phyloP scores from a whole-genome alignment of 2,888 invertebrate species.

The Amblyjoppa fuscipennis region DNA sequence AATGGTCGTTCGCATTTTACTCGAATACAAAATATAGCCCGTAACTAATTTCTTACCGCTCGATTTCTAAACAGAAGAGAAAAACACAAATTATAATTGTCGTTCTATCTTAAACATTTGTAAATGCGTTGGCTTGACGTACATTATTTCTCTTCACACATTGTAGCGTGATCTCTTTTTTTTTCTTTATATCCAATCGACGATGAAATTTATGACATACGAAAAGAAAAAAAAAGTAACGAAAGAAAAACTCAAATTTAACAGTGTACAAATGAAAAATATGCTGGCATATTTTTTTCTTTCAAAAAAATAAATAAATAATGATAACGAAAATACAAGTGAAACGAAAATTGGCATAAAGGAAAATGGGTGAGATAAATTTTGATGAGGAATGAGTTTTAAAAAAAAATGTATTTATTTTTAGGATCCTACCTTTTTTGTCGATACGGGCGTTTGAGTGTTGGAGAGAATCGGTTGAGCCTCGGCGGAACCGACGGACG shows the following conservation, averaged over 20 bases:
- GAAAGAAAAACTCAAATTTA: constrained; percentile 25
- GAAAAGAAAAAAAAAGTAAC: constrained; percentile 15
- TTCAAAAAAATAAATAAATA: constrained; percentile 66
- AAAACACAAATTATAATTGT: constrained; percentile 81
- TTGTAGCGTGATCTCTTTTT: not conserved
- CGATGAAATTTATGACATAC: constrained; percentile 14
- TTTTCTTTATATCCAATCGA: not conserved
- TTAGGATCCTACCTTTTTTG: constrained; percentile 83
- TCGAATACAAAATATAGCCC: constrained; percentile 99
- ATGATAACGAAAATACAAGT: constrained; percentile 64
- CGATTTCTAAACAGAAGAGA: constrained; percentile 84
- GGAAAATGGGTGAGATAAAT: constrained; percentile 71
- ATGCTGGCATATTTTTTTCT: constrained; percentile 84
- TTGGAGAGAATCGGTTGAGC: constrained; percentile 84
- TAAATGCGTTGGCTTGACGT: constrained; percentile 45
- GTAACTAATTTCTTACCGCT: constrained; percentile 94
- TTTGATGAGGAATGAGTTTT: constrained; percentile 62
- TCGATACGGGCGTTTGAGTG: constrained; percentile 83
- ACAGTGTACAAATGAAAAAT: constrained; percentile 72
- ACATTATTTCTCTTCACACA: constrained; percentile 45
- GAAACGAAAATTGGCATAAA: constrained; percentile 69
- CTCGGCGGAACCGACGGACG: constrained; percentile 90
- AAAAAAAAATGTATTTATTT: constrained; percentile 55
- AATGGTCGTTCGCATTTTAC: constrained; percentile 97
- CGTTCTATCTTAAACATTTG: constrained; percentile 39